Base-by-base conservation (phyloP, 1,140 invertebrate species). In the Brachionus paranguensis region DNA sequence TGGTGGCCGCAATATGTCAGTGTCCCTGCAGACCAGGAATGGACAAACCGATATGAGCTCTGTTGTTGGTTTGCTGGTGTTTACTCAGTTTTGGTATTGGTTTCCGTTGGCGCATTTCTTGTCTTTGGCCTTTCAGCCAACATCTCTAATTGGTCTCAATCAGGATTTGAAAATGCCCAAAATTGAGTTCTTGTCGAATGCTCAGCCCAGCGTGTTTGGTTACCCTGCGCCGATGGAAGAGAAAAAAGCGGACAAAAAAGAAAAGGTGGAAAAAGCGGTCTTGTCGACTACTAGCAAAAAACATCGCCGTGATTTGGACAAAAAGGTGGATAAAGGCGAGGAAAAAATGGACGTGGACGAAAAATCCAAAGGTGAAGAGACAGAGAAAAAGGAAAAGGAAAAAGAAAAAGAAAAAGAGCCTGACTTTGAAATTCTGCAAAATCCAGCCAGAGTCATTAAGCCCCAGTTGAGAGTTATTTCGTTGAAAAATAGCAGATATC, bases 1-100 rank as follows among this genome's bases (percentile, higher is more conserved):
- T 43, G 93, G 97, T 86, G 98, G 98, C 43, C 92, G 97, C 33
- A 99, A 99, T 89, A 95, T 97, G 8, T 98, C 97, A 0, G 93
- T 99, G 3, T 95, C 95, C 0, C 90, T 99, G 8, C 95, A 97
- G 87, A 98, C 97, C 5, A 92, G 97, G 47, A 99, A 96, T 53
- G 97, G 97, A 0, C 97, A 99, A 88, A 97, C 95, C 68, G 97
- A 98, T 89, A 95, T 99, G 93, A 91, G 96, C 70, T 95, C 96
- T 2, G 96, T 99, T 3, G 97, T 99, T 1, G 98, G 98, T n/a
- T 94, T 97, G 89, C 89, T 99, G 55, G 94, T 99, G 0, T 99
- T 99, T 89, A 96, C 96, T 0, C 97, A 99, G 88, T 98, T 98
- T 89, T 99, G 98, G 98, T 99, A 98, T 88, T 99, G 98, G 98